Evolutionary conservation across 2,888 invertebrate species (phyloP), one percentile per base, ranked within the genome.

Genomic region (Tridacna crocea): DNA sequence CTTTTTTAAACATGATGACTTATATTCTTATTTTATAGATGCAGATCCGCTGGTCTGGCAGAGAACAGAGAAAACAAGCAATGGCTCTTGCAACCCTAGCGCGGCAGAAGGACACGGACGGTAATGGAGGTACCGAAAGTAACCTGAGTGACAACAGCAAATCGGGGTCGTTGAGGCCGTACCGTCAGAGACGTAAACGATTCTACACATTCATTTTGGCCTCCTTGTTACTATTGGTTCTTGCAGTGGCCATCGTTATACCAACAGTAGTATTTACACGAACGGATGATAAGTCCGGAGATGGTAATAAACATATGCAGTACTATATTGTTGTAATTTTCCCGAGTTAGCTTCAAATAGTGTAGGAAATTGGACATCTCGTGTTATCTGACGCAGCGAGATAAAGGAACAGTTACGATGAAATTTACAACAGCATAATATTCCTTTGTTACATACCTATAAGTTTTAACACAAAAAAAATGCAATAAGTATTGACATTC

Each of bases 11-110:
- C 36, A 36, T 8, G 2, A 36, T 36, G n/a, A n/a, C n/a, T 36
- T 36, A 36, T 36, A 36, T 36, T 36, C 61, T 24, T 10, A 24
- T 61, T 61, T 22, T 22, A 48, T 19, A 70, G 70, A 70, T 70
- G 70, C 48, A 70, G 8, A 22, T 51, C n/a, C 48, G 70, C 24
- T 70, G 70, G 70, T 70, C 70, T 19, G 70, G 47, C 24, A 70
- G 70, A 70, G 48, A 51, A 22, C 48, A 26, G 24, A 48, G 70
- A 26, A 70, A 70, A 15, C 36, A 68, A 13, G 47, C 47, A 15
- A 19, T n/a, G 47, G 26, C 70, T 15, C 51, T 51, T 12, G 70
- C 51, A 17, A 70, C 51, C 51, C n/a, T 70, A 12, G 51, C 70
- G 24, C 48, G 24, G 11, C 22, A 51, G 19, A 51, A 70, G 10